A percentile compares a stretch with the other conserved stretches of the same genome.
Evolutionary conservation across 2,888 invertebrate genomes (phyloP).

Genomic region (Melieria omissa): DNA sequence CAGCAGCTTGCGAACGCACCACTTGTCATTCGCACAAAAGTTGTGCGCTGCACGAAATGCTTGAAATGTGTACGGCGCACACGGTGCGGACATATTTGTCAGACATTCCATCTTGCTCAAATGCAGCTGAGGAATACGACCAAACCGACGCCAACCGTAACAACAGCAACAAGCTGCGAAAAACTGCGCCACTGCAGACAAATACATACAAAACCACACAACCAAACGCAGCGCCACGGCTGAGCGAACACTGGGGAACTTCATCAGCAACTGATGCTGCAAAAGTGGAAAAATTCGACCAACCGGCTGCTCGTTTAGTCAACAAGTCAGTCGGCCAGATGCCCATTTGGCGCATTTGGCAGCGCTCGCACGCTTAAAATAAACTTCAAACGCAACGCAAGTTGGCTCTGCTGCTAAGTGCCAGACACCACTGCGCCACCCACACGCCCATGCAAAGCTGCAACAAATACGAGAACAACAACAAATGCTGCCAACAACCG

Average conservation of each 20-base stretch:
- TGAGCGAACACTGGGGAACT: conserved; percentile 15
- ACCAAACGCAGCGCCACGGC: too few species aligned
- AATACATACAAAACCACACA: neutral
- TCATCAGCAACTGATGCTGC: conserved; percentile 22
- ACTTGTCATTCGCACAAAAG: too few species aligned
- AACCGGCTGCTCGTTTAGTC: neutral
- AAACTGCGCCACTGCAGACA: neutral
- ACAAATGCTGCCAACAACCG: neutral
- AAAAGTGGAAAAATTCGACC: neutral
- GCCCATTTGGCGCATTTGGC: conserved; percentile 12
- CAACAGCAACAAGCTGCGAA: conserved; percentile 1
- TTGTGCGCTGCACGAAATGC: too few species aligned
- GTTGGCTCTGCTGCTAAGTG: conserved; percentile 8
- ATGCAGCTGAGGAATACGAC: too few species aligned
- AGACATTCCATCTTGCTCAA: conserved; percentile 8
- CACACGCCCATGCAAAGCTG: neutral
- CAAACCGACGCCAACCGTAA: neutral
- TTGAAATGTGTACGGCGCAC: neutral
- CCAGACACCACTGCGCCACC: neutral
- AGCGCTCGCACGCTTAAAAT: conserved; percentile 55
- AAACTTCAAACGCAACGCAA: conserved; percentile 47
- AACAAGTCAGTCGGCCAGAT: neutral
- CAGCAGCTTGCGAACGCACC: too few species aligned
- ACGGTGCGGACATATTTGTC: conserved; percentile 4
- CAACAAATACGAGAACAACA: neutral